A percentile compares a stretch with the other conserved stretches of the same genome.
Conservation (phyloP, 2,888 invertebrate genomes). For the Elaeidobius kamerunicus region DNA sequence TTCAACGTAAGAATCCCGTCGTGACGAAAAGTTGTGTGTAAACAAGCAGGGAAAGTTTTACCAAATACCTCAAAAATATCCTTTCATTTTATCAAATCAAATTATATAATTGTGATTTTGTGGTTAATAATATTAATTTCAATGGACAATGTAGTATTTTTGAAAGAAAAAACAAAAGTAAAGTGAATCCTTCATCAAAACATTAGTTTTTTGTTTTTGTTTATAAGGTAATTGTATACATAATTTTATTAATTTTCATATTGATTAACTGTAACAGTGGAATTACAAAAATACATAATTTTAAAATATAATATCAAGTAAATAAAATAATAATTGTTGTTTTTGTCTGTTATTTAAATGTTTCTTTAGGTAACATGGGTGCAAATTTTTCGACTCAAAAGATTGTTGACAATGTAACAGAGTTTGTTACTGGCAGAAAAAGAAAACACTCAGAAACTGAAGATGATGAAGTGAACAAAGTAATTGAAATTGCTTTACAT, state of each 20-base stretch:
- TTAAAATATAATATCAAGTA: background rate
- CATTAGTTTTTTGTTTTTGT: constrained; percentile 3
- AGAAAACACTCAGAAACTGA: constrained; percentile 57
- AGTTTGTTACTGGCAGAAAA: constrained; percentile 52
- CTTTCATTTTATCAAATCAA: constrained; percentile 1
- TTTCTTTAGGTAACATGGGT: constrained; percentile 47
- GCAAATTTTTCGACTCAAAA: constrained; percentile 47
- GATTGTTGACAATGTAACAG: constrained; percentile 49
- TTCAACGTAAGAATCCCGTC: background rate
- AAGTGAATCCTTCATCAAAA: background rate
- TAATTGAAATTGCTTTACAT: constrained; percentile 56
- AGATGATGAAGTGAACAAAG: constrained; percentile 52
- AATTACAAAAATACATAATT: background rate
- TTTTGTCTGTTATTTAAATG: background rate
- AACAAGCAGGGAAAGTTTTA: constrained; percentile 16
- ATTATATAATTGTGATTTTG: constrained; percentile 3
- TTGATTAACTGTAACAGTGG: background rate
- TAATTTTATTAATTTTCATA: background rate
- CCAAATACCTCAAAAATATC: constrained; percentile 3
- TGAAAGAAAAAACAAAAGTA: background rate
- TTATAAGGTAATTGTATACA: background rate
- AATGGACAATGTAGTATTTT: background rate
- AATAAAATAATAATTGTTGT: background rate
- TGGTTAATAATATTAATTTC: background rate
- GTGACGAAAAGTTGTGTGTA: constrained; percentile 14